phyloP scores from a whole-genome alignment of 2,888 invertebrate genomes.

The Periphyllus acericola region DNA sequence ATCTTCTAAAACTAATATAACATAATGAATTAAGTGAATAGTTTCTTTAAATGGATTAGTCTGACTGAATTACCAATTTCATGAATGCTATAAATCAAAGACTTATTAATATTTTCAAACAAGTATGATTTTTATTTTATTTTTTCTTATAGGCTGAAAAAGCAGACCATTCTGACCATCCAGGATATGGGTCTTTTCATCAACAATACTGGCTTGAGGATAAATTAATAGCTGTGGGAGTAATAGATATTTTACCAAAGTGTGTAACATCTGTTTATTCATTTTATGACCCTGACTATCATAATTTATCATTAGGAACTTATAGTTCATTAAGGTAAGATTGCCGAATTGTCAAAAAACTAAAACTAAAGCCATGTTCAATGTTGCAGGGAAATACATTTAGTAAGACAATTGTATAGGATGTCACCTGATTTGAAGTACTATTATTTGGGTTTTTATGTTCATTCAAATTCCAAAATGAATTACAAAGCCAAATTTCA shows the following conservation, averaged over 20 bases:
- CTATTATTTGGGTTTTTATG: constrained; percentile 99
- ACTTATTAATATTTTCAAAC: too few species aligned
- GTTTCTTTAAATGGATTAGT: too few species aligned
- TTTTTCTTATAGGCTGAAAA: constrained; percentile 66
- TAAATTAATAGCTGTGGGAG: constrained; percentile 92
- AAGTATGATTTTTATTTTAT: too few species aligned
- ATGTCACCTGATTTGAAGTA: constrained; percentile 76
- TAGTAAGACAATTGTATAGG: constrained; percentile 77
- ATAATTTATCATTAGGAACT: too few species aligned
- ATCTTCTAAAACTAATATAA: too few species aligned
- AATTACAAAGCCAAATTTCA: constrained; percentile 89
- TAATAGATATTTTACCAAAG: constrained; percentile 91
- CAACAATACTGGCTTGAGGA: constrained; percentile 96
- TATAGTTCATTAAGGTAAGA: too few species aligned
- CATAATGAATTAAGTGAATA: too few species aligned
- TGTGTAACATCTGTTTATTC: constrained; percentile 98
- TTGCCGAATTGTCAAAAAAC: constrained; percentile 65
- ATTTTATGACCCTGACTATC: constrained; percentile 94
- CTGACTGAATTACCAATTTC: too few species aligned
- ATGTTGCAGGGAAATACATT: constrained; percentile 81
- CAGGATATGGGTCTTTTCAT: constrained; percentile 92
- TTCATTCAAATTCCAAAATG: constrained; percentile 97
- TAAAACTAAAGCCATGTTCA: background rate
- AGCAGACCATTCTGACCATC: constrained; percentile 69
- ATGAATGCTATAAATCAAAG: too few species aligned